Percentiles rank a stretch among this genome's conserved stretches.
phyloP scores from a whole-genome alignment of 2,888 invertebrate genomes.

The Euspilapteryx auroguttella region DNA sequence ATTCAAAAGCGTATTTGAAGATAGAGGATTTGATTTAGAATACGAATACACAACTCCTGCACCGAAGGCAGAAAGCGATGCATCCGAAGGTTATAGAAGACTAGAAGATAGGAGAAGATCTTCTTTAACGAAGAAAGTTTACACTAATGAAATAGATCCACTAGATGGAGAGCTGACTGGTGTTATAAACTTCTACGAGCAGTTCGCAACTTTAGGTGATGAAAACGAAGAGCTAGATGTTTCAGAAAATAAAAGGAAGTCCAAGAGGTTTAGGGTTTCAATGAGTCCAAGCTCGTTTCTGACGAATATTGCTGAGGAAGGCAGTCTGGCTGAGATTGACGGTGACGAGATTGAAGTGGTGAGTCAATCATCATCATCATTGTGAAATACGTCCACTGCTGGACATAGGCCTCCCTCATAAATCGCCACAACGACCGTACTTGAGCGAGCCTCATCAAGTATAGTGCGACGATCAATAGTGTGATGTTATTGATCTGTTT shows the following conservation, averaged over 20 bases:
- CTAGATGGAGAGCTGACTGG: slow-evolving; percentile 24
- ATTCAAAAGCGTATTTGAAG: slow-evolving; percentile 41
- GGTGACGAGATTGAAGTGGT: slow-evolving; percentile 31
- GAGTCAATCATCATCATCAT: too few species aligned
- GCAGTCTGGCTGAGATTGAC: slow-evolving; percentile 20
- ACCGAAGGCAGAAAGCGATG: too few species aligned
- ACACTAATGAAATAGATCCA: slow-evolving; percentile 12
- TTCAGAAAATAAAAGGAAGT: slow-evolving; percentile 19
- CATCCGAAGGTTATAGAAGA: slow-evolving; percentile 23
- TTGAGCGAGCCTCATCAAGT: too few species aligned
- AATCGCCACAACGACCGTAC: too few species aligned
- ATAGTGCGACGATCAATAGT: too few species aligned
- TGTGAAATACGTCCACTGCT: too few species aligned
- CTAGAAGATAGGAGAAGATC: slow-evolving; percentile 14
- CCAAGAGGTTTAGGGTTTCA: slow-evolving; percentile 31
- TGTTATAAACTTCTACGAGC: slow-evolving; percentile 43
- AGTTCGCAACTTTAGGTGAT: slow-evolving; percentile 35
- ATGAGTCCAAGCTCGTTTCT: slow-evolving; percentile 40
- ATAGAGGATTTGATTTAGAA: slow-evolving; percentile 44
- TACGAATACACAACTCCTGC: slow-evolving; percentile 25
- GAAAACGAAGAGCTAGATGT: slow-evolving; percentile 16
- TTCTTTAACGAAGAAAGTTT: slow-evolving; percentile 9
- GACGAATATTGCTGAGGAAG: slow-evolving; percentile 44
- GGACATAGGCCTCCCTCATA: too few species aligned
- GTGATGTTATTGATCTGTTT: too few species aligned